Evolutionary conservation across 2,888 invertebrate genomes (phyloP).

Genomic region (Andrena chrysosceles): DNA sequence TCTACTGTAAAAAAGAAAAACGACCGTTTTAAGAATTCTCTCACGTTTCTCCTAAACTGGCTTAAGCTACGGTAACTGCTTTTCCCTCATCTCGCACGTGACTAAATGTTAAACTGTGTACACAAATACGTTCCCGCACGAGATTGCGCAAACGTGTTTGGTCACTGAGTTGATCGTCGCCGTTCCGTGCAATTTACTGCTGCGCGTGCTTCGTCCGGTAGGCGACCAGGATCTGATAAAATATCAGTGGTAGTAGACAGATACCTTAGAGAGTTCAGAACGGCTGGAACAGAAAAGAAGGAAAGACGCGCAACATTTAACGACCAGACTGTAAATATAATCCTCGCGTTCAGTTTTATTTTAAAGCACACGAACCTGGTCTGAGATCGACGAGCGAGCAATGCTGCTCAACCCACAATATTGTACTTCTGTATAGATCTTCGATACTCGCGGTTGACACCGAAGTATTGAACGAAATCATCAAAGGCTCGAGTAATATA

Average conservation of each 20-base stretch:
- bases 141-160: slow-evolving; percentile 58
- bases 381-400: slow-evolving; percentile 97
- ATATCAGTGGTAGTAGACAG: slow-evolving; percentile 97
- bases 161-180: slow-evolving; percentile 78
- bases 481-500: slow-evolving; percentile 94
- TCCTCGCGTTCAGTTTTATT: not conserved
- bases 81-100: slow-evolving; percentile 58
- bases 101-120: slow-evolving; percentile 49
- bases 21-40: slow-evolving; percentile 34
- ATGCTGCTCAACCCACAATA: slow-evolving; percentile 98
- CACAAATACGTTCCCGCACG: slow-evolving; percentile 52
- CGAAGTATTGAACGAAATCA: slow-evolving; percentile 95
- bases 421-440: slow-evolving; percentile 95
- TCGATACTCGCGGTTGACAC: slow-evolving; percentile 96
- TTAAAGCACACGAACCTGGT: slow-evolving; percentile 89
- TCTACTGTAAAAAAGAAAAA: slow-evolving; percentile 42
- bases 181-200: slow-evolving; percentile 87
- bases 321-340: not conserved
- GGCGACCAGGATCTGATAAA: slow-evolving; percentile 93
- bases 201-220: slow-evolving; percentile 95
- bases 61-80: slow-evolving; percentile 74
- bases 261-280: slow-evolving; percentile 95
- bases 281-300: slow-evolving; percentile 88
- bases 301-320: slow-evolving; percentile 16
- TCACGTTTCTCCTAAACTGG: slow-evolving; percentile 44